Conservation (phyloP, 2,797 vertebrate species). For the Cetoscarus ocellatus region DNA sequence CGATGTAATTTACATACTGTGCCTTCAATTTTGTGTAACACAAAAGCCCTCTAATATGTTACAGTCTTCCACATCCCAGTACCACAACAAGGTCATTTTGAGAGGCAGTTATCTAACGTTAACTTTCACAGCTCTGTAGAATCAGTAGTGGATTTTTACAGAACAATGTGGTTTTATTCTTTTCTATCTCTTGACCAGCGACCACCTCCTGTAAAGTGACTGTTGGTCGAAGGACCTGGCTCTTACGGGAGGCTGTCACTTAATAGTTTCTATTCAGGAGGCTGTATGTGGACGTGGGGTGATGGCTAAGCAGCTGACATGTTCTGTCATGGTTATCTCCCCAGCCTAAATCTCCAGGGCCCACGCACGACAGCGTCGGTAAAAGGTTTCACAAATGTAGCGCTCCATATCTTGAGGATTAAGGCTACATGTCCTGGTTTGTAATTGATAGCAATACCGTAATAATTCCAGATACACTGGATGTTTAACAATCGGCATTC, state of each 20-base stretch:
- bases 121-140: no score
- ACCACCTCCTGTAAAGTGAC: background rate
- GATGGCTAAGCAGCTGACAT: slow-evolving; percentile 64
- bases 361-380: slow-evolving; percentile 48
- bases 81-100: no score
- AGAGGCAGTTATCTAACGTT: no score
- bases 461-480: slow-evolving; percentile 32
- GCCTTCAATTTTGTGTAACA: no score
- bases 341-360: slow-evolving; percentile 58
- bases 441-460: slow-evolving; percentile 49
- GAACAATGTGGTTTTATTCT: background rate
- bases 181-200: background rate
- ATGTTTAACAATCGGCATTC: slow-evolving; percentile 44
- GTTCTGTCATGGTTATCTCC: slow-evolving; percentile 63
- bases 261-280: slow-evolving; percentile 14
- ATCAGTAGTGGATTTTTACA: background rate
- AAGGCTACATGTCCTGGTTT: slow-evolving; percentile 43
- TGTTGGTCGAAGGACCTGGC: background rate
- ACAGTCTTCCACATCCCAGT: no score
- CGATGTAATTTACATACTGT: no score
- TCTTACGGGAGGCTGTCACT: slow-evolving; percentile 18
- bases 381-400: slow-evolving; percentile 55
- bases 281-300: slow-evolving; percentile 52
- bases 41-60: no score
- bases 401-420: slow-evolving; percentile 47